Evolutionary conservation across 2,797 vertebrate genomes (phyloP).

Genomic region (Novumbra hubbsi): DNA sequence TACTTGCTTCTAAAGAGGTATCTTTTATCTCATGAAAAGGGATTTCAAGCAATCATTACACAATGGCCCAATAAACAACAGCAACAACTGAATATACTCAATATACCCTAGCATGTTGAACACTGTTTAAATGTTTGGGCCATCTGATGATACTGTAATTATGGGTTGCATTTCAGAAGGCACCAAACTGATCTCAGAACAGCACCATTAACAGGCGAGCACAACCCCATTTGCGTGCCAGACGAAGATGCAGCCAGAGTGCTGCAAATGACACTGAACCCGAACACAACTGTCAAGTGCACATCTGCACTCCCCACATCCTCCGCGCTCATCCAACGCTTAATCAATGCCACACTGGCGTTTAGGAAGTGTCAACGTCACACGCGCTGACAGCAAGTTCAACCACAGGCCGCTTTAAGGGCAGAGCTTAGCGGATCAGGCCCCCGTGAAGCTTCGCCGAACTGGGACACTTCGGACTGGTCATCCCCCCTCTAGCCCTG

Average conservation of each 20-base stretch:
- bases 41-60: too few relatives aligned
- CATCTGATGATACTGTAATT: too few relatives aligned
- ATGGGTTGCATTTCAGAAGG: too few relatives aligned
- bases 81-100: too few relatives aligned
- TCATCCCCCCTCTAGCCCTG: not conserved
- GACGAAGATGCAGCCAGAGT: not conserved
- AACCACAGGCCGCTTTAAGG: not conserved
- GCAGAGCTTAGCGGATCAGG: not conserved
- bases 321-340: not conserved
- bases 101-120: too few relatives aligned
- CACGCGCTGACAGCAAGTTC: not conserved
- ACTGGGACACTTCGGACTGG: not conserved
- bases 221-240: not conserved
- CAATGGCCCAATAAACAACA: too few relatives aligned
- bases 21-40: too few relatives aligned
- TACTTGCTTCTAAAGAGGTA: too few relatives aligned
- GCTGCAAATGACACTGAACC: not conserved
- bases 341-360: not conserved
- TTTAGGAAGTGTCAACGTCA: not conserved
- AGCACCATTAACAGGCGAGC: not conserved
- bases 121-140: too few relatives aligned
- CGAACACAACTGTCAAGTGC: not conserved
- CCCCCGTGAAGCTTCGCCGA: not conserved
- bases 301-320: not conserved
- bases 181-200: too few relatives aligned